phyloP scores from a whole-genome alignment of 2,797 vertebrate species.

The Mus spretus region DNA sequence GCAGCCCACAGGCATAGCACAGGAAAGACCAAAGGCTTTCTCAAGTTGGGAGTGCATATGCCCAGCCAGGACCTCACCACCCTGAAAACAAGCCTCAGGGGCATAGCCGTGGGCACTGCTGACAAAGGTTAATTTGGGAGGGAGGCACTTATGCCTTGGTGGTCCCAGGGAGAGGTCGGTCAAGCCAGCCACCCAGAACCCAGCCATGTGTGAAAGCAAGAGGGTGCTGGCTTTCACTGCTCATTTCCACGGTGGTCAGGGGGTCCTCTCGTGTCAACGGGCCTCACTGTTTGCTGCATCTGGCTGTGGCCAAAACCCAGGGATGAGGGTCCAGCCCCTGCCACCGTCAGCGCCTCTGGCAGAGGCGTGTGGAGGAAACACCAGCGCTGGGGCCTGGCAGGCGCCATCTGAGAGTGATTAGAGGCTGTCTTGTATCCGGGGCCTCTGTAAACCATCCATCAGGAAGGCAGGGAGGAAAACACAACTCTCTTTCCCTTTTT shows the following conservation, averaged over 20 bases:
- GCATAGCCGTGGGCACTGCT: neutral
- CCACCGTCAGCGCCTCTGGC: slow-evolving; percentile 28
- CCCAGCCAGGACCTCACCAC: neutral
- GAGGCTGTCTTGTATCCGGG: slow-evolving; percentile 40
- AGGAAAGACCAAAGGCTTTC: neutral
- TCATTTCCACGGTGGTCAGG: neutral
- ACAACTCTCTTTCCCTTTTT: slow-evolving; percentile 79
- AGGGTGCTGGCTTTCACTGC: neutral
- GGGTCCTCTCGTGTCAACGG: neutral
- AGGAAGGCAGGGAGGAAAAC: slow-evolving; percentile 76
- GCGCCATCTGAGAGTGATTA: slow-evolving; percentile 66
- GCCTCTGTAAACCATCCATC: slow-evolving; percentile 81
- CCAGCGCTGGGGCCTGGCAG: neutral
- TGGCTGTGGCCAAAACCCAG: slow-evolving; percentile 6
- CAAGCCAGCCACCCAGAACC: neutral
- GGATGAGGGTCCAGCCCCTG: neutral
- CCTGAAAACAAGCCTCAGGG: neutral
- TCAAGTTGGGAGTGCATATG: neutral
- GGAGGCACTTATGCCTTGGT: neutral
- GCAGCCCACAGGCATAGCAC: rapidly evolving
- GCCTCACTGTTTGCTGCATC: neutral
- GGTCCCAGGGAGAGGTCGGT: neutral
- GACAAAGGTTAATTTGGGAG: neutral
- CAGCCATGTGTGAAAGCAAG: neutral
- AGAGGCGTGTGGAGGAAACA: slow-evolving; percentile 51